Evolutionary conservation across 2,888 invertebrate species (phyloP).

Genomic region (Trissoscelio sp.): DNA sequence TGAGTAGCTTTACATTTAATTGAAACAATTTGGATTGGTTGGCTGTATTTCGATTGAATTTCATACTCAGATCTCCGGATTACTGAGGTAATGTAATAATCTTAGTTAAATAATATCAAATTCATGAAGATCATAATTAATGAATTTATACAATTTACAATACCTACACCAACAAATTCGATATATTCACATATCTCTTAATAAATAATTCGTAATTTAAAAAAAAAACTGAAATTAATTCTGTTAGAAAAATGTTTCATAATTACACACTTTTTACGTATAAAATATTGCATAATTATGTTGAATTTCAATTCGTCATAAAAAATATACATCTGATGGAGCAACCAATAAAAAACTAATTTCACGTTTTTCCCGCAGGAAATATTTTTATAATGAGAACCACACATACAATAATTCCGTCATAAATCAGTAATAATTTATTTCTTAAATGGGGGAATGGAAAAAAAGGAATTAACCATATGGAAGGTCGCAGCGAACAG

Average conservation of each 20-base stretch:
- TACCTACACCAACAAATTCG: no score
- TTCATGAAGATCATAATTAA: not conserved
- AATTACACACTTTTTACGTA: no score
- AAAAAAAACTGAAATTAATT: no score
- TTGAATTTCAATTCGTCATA: no score
- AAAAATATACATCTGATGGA: no score
- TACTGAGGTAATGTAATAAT: not conserved
- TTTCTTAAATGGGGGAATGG: slow-evolving; percentile 25
- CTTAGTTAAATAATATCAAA: not conserved
- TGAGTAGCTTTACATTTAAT: not conserved
- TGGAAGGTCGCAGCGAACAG: slow-evolving; percentile 44
- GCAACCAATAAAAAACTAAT: no score
- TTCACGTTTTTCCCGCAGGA: not conserved
- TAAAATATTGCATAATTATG: no score
- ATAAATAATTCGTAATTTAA: no score
- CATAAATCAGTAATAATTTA: slow-evolving; percentile 59
- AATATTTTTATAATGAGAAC: not conserved
- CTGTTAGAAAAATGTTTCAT: no score
- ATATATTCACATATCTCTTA: no score
- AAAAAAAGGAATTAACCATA: slow-evolving; percentile 42
- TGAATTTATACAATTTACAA: no score
- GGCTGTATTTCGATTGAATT: not conserved
- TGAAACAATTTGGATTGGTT: not conserved
- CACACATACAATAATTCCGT: not conserved
- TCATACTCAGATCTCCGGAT: not conserved